phyloP scores from a whole-genome alignment of 1,140 invertebrate genomes.

The Ips nitidus region DNA sequence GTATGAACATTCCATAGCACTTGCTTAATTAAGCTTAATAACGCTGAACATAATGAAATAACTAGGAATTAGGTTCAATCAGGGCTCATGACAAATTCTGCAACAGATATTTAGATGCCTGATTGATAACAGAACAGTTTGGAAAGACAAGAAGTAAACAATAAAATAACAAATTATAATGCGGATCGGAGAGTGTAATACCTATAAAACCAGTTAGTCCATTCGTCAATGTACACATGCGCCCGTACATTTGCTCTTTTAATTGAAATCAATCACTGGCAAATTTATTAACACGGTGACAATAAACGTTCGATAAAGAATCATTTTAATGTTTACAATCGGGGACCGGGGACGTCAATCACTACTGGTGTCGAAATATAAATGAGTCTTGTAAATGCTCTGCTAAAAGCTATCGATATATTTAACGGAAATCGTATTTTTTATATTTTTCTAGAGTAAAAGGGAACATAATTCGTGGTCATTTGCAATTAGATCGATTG shows the following conservation, averaged over 20 bases:
- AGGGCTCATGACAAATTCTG: too few relatives aligned
- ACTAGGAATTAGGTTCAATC: too few relatives aligned
- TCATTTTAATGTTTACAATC: slow-evolving; percentile 1
- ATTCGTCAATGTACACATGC: slow-evolving; percentile 2
- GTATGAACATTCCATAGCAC: too few relatives aligned
- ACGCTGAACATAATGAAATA: too few relatives aligned
- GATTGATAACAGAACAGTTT: too few relatives aligned
- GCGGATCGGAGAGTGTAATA: background rate
- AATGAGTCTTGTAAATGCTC: background rate
- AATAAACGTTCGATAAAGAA: background rate
- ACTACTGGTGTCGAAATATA: background rate
- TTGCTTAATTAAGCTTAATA: too few relatives aligned
- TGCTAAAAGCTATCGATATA: background rate
- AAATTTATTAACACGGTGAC: slow-evolving; percentile 1
- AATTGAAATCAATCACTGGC: slow-evolving; percentile 5
- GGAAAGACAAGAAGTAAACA: too few relatives aligned
- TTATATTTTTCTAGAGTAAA: too few relatives aligned
- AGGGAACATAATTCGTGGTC: too few relatives aligned
- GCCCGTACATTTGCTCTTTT: background rate
- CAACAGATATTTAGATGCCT: too few relatives aligned
- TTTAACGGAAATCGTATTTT: background rate
- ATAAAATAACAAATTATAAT: too few relatives aligned
- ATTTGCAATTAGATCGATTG: too few relatives aligned
- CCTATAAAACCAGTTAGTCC: background rate
- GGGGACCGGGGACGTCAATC: background rate